Evolutionary conservation across 2,888 invertebrate species (phyloP), one percentile per base, ranked within the genome.

Genomic region (Epinotia nisella): DNA sequence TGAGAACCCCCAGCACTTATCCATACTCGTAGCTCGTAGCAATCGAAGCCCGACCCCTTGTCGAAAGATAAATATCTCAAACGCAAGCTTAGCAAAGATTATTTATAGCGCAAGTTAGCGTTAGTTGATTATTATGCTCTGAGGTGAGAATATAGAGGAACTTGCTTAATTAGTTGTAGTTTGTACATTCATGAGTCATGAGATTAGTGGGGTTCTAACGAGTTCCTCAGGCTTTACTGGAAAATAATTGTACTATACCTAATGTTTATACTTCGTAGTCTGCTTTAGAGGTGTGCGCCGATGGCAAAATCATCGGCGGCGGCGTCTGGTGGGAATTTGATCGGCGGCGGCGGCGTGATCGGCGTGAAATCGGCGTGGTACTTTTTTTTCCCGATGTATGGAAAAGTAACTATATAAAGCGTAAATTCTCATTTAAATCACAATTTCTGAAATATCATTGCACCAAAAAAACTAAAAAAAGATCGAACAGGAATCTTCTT

Each of bases 111-210:
- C 73, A 59, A 69, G 73, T 73, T 73, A 64, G 29, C 49, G 64
- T 59, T 56, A 67, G 39, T 69, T 73, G 51, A 73, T 73, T 68
- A 72, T 62, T 64, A 64, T 73, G 58, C 58, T 68, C 67, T 64
- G 68, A 73, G 73, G 69, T 73, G 73, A 59, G 59, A 69, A 73
- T 59, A 59, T 73, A 64, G 17, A 19, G 39, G 58, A 64, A 69
- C 73, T 73, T 64, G 69, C 58, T 73, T 69, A 73, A 68, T 73
- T 73, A 69, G 56, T 58, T 41, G 61, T 72, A 69, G 62, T 69
- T 73, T 64, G 73, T 53, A 59, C 58, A 59, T 69, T 73, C 29
- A 55, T n/a, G 24, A 68, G 55, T 73, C 29, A 55, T n/a, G 24
- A 68, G 55, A 62, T 73, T 68, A 68, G 58, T 67, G 17, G 56